Percentiles rank a stretch among this genome's conserved stretches.
Conservation (phyloP, 1,140 invertebrate species). For the Armadillidium nasatum region DNA sequence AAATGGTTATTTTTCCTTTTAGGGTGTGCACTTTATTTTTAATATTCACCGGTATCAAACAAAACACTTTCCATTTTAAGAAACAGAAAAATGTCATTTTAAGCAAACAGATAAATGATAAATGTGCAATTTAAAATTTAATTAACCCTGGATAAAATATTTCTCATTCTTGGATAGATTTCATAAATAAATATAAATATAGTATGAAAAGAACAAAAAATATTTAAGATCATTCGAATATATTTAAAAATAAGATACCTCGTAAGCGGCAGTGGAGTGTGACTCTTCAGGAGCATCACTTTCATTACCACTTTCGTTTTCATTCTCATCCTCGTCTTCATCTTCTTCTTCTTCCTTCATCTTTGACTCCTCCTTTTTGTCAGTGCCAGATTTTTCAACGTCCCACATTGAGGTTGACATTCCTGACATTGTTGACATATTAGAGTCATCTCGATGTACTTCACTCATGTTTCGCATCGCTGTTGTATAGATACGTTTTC, state of each 20-base stretch:
- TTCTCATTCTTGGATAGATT: too few species aligned
- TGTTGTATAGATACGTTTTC: conserved; percentile 40
- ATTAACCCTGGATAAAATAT: too few species aligned
- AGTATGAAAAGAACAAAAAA: too few species aligned
- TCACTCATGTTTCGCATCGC: conserved; percentile 37
- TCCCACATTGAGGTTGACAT: conserved; percentile 30
- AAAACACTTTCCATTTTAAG: too few species aligned
- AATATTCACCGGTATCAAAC: too few species aligned
- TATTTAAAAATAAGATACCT: not conserved
- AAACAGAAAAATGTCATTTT: too few species aligned
- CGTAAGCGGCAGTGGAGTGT: conserved; percentile 21
- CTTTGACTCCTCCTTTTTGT: conserved; percentile 37
- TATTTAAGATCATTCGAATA: too few species aligned
- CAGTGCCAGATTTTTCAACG: conserved; percentile 34
- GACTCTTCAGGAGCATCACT: conserved; percentile 44
- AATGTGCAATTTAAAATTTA: too few species aligned
- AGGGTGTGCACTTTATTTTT: too few species aligned
- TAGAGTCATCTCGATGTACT: conserved; percentile 40
- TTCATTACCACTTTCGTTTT: conserved; percentile 46
- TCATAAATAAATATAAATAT: too few species aligned
- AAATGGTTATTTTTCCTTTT: too few species aligned
- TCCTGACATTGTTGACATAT: conserved; percentile 39
- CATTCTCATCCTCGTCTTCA: conserved; percentile 43
- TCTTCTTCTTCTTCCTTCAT: conserved; percentile 43
- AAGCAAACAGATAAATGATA: too few species aligned